These are phyloP conservation scores for Saccopteryx leptura DNA, from an alignment of 2,113 vertebrate species.

Conservation along the genomic window DNA sequence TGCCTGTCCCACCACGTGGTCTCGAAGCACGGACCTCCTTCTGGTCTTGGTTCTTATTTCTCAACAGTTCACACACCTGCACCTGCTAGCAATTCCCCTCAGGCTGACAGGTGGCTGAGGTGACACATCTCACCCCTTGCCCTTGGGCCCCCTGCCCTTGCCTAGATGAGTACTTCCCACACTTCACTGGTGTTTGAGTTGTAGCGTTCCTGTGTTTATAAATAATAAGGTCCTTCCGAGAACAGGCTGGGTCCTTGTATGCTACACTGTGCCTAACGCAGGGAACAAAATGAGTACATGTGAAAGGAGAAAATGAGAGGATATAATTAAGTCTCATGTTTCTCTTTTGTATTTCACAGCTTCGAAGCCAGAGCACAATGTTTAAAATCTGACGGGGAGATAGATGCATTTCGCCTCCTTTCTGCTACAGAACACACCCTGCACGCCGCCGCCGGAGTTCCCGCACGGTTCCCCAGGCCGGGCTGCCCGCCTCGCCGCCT, in stretches of 20 bases:
- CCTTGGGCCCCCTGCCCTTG: not conserved
- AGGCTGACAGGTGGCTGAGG: not conserved
- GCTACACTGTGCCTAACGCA: not conserved
- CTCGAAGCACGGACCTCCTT: too few species aligned
- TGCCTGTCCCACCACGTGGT: too few species aligned
- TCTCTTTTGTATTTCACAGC: not conserved
- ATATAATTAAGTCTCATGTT: not conserved
- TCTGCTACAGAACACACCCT: not conserved
- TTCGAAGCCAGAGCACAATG: not conserved
- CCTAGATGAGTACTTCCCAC: not conserved
- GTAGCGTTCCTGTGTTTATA: not conserved
- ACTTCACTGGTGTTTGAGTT: not conserved
- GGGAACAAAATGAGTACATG: not conserved
- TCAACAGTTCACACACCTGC: too few species aligned
- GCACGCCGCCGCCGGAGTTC: not conserved
- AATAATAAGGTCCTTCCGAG: not conserved
- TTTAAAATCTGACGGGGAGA: not conserved
- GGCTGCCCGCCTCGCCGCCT: not conserved
- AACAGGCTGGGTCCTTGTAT: not conserved
- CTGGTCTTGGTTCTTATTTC: too few species aligned
- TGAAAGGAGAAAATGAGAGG: not conserved
- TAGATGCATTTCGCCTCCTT: not conserved
- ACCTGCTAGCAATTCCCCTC: not conserved
- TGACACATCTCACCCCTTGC: not conserved
- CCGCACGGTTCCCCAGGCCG: fast-evolving